Evolutionary conservation across 2,113 vertebrate species (phyloP).

Genomic region (Limnothrissa miodon): DNA sequence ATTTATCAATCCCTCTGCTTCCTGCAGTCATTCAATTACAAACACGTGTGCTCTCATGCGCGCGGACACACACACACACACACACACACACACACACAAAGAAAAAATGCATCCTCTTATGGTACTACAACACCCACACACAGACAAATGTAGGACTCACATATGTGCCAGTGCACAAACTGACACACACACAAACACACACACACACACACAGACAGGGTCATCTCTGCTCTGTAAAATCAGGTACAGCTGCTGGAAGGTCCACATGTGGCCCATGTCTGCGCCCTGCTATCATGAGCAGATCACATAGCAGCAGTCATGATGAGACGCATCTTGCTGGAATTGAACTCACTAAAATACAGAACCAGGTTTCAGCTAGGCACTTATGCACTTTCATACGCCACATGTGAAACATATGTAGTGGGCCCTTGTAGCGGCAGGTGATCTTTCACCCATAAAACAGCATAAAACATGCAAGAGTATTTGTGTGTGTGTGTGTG

Average conservation of each 20-base stretch:
- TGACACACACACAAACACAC: conserved; percentile 1
- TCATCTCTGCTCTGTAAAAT: conserved; percentile 16
- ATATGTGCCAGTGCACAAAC: not conserved
- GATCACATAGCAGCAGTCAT: not conserved
- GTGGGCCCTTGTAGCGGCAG: not conserved
- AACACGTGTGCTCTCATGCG: not conserved
- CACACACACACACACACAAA: not conserved
- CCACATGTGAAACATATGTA: not conserved
- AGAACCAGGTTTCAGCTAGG: not conserved
- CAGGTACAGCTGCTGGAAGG: conserved; percentile 1
- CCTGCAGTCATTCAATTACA: not conserved
- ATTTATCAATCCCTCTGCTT: not conserved
- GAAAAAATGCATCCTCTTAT: not conserved
- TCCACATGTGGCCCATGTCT: conserved; percentile 14
- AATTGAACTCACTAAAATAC: not conserved
- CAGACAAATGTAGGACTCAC: not conserved
- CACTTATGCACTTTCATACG: not conserved
- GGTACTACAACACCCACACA: not conserved
- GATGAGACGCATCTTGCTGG: not conserved
- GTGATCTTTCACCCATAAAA: not conserved
- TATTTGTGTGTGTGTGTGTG: not conserved
- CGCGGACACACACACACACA: not conserved
- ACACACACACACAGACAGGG: not conserved
- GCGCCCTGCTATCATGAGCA: not conserved
- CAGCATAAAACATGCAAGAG: not conserved